A percentile compares a stretch with the other conserved stretches of the same genome.
Conservation (phyloP, 2,888 invertebrate genomes). For the Linyphia triangularis region DNA sequence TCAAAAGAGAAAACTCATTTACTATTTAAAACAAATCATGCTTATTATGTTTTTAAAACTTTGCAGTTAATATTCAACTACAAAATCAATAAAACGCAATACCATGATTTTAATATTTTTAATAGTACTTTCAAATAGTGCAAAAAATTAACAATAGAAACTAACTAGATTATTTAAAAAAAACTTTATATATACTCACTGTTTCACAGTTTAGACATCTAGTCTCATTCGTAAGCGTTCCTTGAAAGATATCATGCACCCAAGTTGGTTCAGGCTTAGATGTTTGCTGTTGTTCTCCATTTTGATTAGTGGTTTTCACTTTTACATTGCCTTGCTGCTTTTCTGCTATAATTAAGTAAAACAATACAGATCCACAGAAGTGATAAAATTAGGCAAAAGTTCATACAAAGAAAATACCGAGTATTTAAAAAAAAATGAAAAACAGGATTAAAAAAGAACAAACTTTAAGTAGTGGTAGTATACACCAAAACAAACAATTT, state of each 20-base stretch:
- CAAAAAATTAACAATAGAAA: no score
- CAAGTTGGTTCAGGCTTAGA: conserved; percentile 92
- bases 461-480: no score
- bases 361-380: background rate
- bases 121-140: no score
- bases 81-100: no score
- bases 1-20: no score
- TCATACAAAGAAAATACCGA: background rate
- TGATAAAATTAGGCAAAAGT: background rate
- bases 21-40: no score
- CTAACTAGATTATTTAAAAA: background rate
- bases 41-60: no score
- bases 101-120: no score
- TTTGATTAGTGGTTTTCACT: conserved; percentile 70
- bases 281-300: conserved; percentile 66
- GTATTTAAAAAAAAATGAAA: background rate
- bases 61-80: no score
- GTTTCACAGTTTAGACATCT: conserved; percentile 99
- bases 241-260: conserved; percentile 99
- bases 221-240: conserved; percentile 99
- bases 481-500: no score
- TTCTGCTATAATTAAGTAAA: conserved; percentile 81
- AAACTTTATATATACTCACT: conserved; percentile 82
- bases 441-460: no score
- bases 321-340: conserved; percentile 83